Percentiles rank a stretch among this genome's conserved stretches.
phyloP scores from a whole-genome alignment of 1,140 invertebrate species.

The Ceratosolen fusciceps region DNA sequence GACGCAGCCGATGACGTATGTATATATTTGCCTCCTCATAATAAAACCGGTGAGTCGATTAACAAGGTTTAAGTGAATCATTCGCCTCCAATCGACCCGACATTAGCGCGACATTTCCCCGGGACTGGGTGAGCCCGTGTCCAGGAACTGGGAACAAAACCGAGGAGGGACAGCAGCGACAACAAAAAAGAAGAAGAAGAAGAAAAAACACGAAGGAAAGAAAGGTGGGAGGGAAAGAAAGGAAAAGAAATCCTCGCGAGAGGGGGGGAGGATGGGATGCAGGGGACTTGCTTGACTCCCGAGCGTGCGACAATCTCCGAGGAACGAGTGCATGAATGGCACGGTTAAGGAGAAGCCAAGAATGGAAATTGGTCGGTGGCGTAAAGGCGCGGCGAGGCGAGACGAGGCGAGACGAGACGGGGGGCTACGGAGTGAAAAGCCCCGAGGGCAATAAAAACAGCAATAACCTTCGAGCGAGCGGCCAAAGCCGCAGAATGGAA shows the following conservation, averaged over 20 bases:
- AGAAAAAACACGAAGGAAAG: conserved; percentile 10
- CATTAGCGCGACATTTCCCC: conserved; percentile 20
- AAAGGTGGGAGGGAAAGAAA: background rate
- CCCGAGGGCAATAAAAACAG: conserved; percentile 65
- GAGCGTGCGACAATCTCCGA: conserved; percentile 28
- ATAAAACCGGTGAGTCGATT: conserved; percentile 40
- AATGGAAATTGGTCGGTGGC: conserved; percentile 43
- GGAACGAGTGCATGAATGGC: conserved; percentile 36
- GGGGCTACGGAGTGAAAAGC: conserved; percentile 49
- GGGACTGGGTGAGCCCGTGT: background rate
- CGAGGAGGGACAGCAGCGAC: background rate
- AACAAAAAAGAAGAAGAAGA: background rate
- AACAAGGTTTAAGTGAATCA: conserved; percentile 44
- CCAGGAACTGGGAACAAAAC: background rate
- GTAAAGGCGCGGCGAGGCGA: too few relatives aligned
- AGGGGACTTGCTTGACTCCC: conserved; percentile 37
- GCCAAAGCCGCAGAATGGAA: conserved; percentile 62
- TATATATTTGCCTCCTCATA: background rate
- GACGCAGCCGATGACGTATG: background rate
- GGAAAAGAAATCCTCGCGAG: background rate
- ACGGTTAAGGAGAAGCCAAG: conserved; percentile 45
- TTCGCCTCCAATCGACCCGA: conserved; percentile 15
- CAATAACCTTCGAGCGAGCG: conserved; percentile 61
- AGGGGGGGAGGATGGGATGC: background rate
- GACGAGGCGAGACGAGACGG: too few relatives aligned